These are phyloP conservation scores for Labia minor DNA, from an alignment of 2,888 invertebrate species.

Conservation along the genomic window DNA sequence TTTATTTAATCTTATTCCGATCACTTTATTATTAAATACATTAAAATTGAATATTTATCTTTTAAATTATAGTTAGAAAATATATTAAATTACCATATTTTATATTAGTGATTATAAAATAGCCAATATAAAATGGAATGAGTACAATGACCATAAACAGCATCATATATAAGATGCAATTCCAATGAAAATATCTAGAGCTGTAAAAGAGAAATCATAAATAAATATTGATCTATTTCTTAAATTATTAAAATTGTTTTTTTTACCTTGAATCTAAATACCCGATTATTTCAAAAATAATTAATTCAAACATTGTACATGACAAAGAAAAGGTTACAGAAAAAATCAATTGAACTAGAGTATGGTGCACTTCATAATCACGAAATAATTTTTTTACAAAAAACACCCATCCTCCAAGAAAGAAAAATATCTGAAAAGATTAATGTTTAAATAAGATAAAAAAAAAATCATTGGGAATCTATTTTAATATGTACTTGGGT, in stretches of 20 bases:
- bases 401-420: conserved; percentile 95
- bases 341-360: conserved; percentile 88
- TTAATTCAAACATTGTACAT: conserved; percentile 97
- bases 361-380: conserved; percentile 94
- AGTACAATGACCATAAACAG: conserved; percentile 90
- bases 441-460: conserved; percentile 13
- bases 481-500: conserved; percentile 52
- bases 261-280: conserved; percentile 78
- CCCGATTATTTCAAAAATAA: conserved; percentile 97
- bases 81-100: conserved; percentile 55
- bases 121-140: conserved; percentile 94
- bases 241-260: conserved; percentile 25
- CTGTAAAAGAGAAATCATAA: conserved; percentile 42
- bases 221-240: conserved; percentile 39
- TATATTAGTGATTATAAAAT: conserved; percentile 83
- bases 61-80: background rate
- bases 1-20: too few species aligned
- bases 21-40: too few species aligned
- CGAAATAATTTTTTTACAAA: conserved; percentile 94
- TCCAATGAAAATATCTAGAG: conserved; percentile 92
- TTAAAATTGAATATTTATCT: too few species aligned
- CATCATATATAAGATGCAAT: conserved; percentile 77
- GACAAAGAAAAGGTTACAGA: conserved; percentile 92
- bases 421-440: conserved; percentile 70
- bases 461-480: background rate